A percentile compares a stretch with the other conserved stretches of the same genome.
phyloP scores from a whole-genome alignment of 2,888 invertebrate species.

The Lymantria monacha region DNA sequence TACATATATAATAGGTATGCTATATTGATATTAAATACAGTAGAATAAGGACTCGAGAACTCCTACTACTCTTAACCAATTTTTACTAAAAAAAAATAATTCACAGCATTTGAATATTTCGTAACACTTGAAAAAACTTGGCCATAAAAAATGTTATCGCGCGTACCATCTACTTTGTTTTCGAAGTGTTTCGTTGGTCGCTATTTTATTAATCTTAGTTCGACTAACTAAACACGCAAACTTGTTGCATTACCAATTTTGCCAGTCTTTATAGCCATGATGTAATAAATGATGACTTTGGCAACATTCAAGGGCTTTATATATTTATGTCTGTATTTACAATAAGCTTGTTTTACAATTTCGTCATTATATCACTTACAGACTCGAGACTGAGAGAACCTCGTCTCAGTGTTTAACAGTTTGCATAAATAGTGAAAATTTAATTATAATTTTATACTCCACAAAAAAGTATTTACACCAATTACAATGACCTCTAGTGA shows the following conservation, averaged over 20 bases:
- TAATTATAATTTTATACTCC: too few relatives aligned
- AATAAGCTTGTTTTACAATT: too few relatives aligned
- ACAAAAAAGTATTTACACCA: too few relatives aligned
- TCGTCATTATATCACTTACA: too few relatives aligned
- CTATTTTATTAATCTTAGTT: conserved; percentile 61
- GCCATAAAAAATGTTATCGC: neutral
- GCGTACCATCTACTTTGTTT: neutral
- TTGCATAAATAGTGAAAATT: too few relatives aligned
- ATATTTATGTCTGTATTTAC: neutral
- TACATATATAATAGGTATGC: too few relatives aligned
- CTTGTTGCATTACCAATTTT: conserved; percentile 64
- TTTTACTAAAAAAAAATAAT: neutral
- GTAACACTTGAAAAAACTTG: neutral
- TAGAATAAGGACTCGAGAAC: too few relatives aligned
- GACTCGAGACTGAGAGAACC: too few relatives aligned
- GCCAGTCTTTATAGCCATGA: conserved; percentile 24
- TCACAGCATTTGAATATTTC: neutral
- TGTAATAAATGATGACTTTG: conserved; percentile 19
- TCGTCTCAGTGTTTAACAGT: too few relatives aligned
- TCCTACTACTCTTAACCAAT: too few relatives aligned
- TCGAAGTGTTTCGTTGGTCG: conserved; percentile 49
- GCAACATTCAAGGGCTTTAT: conserved; percentile 10
- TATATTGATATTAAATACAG: too few relatives aligned
- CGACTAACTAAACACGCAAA: conserved; percentile 57
- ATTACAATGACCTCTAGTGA: too few relatives aligned